phyloP scores from a whole-genome alignment of 2,113 vertebrate genomes.

The Dipodomys spectabilis region DNA sequence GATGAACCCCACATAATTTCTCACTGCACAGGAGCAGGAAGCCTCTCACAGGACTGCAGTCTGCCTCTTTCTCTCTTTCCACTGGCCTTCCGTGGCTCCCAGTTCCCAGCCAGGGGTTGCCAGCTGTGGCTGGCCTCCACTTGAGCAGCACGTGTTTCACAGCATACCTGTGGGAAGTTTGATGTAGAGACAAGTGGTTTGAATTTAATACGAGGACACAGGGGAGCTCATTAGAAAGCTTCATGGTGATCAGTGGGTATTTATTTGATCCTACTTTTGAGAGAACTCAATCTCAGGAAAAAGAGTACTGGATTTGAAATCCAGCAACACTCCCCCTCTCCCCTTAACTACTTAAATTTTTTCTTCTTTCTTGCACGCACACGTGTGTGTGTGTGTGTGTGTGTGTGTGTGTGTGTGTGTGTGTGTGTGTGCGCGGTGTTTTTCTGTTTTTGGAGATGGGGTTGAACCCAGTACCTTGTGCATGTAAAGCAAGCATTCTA shows the following conservation, averaged over 20 bases:
- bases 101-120: not conserved
- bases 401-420: too few relatives aligned
- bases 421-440: too few relatives aligned
- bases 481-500: too few relatives aligned
- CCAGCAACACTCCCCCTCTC: not conserved
- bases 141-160: not conserved
- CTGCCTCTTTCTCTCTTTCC: not conserved
- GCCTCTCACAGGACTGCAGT: not conserved
- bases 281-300: constrained; percentile 53
- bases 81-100: not conserved
- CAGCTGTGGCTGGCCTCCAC: not conserved
- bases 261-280: constrained; percentile 59
- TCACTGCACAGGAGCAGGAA: not conserved
- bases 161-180: not conserved
- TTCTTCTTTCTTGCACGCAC: not conserved
- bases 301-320: constrained; percentile 44
- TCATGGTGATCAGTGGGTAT: constrained; percentile 43
- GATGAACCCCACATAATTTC: not conserved
- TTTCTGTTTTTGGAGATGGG: too few relatives aligned
- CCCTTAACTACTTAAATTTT: too few relatives aligned
- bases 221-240: constrained; percentile 70
- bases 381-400: too few relatives aligned
- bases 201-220: constrained; percentile 58
- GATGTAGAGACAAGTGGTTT: constrained; percentile 71
- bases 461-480: too few relatives aligned